phyloP scores from a whole-genome alignment of 1,140 invertebrate species.

The Polypedilum vanderplanki region DNA sequence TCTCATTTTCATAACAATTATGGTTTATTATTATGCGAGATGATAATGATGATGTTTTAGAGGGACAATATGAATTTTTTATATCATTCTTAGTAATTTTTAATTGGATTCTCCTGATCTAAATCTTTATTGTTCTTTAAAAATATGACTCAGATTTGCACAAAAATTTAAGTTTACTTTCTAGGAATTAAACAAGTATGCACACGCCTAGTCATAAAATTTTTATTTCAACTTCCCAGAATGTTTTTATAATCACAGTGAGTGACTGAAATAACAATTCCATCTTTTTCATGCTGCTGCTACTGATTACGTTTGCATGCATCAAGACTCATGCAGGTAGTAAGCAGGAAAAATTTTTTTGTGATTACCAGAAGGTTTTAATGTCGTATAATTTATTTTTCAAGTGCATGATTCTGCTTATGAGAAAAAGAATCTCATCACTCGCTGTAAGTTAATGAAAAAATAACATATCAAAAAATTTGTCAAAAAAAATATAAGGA shows the following conservation, averaged over 20 bases:
- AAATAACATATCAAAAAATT: neutral
- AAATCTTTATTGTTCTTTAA: neutral
- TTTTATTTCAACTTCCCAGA: neutral
- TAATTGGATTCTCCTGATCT: neutral
- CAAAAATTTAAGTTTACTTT: neutral
- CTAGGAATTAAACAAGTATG: neutral
- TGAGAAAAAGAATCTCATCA: too few relatives aligned
- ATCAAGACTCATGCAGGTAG: constrained; percentile 10
- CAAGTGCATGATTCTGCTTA: too few relatives aligned
- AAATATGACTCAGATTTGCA: neutral
- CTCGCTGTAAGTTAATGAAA: neutral
- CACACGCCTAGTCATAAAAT: neutral
- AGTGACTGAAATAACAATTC: constrained; percentile 13
- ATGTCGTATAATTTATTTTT: too few relatives aligned
- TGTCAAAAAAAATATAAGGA: neutral
- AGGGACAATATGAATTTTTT: too few relatives aligned
- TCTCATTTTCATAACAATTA: constrained; percentile 19
- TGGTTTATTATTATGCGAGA: neutral
- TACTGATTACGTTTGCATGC: neutral
- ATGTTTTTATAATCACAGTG: neutral
- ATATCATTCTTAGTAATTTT: neutral
- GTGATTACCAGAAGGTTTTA: too few relatives aligned
- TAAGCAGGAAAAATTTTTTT: neutral
- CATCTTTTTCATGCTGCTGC: neutral
- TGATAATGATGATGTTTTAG: neutral